Base-by-base conservation (phyloP, 2,113 vertebrate species). In the Planiliza haematocheilus region DNA sequence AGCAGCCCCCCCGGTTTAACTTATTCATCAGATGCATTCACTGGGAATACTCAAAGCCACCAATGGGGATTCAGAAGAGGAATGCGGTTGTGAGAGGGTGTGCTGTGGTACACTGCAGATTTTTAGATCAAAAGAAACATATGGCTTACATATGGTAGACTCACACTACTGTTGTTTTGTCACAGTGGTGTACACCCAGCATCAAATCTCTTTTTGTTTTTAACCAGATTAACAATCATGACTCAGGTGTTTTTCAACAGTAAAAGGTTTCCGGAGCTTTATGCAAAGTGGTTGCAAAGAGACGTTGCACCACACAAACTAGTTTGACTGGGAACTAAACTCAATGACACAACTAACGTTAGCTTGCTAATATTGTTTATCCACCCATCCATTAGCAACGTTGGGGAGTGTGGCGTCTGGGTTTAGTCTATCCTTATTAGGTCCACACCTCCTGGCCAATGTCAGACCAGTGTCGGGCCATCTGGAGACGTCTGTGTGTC, bases 1-100 rank as follows among this genome's bases (percentile, higher is more conserved):
- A 45, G 16, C 39, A 36, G 68, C 37, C 46, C 49, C 57, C 59
- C 46, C 64, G 65, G 45, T 81, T 86, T 82, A 45, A 85, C 67
- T 78, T 85, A 87, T 86, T 90, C 70, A 55, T 91, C 77, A 77
- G 18, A 72, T 64, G 60, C 39, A 42, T 50, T 52, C 13, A 67
- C 18, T 30, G 48, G 67, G 68, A 67, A 81, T 74, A 71, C 60
- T 70, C 61, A 80, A 52, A 77, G 72, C 34, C 55, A 50, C 55
- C 53, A 50, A 60, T 20, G 53, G 59, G 37, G 52, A 70, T 73
- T 82, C 56, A 76, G 56, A 55, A n/a, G 20, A 82, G 48, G 42
- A 74, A 53, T 43, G 12, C 39, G 69, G 65, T 12, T 49, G 46
- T 50, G 71, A 61, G 46, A 10, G 24, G 21, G 21, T 42, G 62